These are phyloP conservation scores for Chloroclystis v-ata DNA, from an alignment of 2,888 invertebrate species.

Conservation along the genomic window DNA sequence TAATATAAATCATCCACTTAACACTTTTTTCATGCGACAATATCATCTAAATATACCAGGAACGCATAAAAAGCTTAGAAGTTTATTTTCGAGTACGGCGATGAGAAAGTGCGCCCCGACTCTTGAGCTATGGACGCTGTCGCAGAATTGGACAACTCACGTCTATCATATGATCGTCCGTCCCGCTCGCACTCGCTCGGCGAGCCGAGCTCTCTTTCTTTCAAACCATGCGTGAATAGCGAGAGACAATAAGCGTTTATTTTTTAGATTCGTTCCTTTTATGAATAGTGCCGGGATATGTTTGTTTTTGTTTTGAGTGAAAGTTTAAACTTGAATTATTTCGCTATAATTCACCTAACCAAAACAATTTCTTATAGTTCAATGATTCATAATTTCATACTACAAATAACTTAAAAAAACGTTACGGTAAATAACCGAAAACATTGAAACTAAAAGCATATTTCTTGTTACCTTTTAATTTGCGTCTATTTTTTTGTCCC, in stretches of 20 bases:
- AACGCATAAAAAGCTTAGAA: conserved; percentile 65
- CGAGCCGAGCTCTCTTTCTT: conserved; percentile 35
- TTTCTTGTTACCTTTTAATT: conserved; percentile 40
- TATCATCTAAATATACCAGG: conserved; percentile 70
- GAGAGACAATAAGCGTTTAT: conserved; percentile 67
- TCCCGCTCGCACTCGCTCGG: conserved; percentile 42
- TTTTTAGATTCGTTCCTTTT: conserved; percentile 55
- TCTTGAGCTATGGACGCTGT: conserved; percentile 66
- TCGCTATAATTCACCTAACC: too few relatives aligned
- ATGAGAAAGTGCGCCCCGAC: conserved; percentile 71
- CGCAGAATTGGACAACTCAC: conserved; percentile 55
- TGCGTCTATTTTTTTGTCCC: conserved; percentile 41
- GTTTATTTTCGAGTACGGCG: conserved; percentile 69
- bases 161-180: conserved; percentile 61
- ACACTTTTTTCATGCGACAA: conserved; percentile 72
- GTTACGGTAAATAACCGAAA: conserved; percentile 26
- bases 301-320: conserved; percentile 20
- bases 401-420: background rate
- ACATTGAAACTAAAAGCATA: conserved; percentile 31
- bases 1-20: conserved; percentile 77
- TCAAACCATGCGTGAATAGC: conserved; percentile 57
- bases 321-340: conserved; percentile 5
- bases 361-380: too few relatives aligned
- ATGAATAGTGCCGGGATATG: conserved; percentile 35
- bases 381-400: too few relatives aligned